phyloP scores from a whole-genome alignment of 2,113 vertebrate genomes.

The Pelodiscus sinensis region DNA sequence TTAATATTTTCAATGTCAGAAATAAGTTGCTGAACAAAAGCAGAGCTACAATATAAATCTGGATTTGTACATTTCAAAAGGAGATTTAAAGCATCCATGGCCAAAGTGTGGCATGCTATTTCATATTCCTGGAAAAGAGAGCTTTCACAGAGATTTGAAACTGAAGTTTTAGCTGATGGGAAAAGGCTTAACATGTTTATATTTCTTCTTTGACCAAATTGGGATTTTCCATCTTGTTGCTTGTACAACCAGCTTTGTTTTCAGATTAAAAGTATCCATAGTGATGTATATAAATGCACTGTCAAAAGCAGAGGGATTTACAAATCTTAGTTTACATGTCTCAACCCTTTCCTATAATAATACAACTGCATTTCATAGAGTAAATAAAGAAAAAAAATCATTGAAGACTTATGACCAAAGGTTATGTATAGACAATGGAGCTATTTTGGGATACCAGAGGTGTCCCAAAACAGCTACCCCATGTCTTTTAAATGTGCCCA shows the following conservation, averaged over 20 bases:
- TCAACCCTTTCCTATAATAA: neutral
- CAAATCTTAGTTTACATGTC: neutral
- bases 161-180: slow-evolving; percentile 51
- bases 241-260: neutral
- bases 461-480: too few relatives aligned
- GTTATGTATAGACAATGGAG: too few relatives aligned
- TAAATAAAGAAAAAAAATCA: neutral
- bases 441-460: too few relatives aligned
- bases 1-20: slow-evolving; percentile 61
- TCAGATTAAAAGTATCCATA: neutral
- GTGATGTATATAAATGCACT: neutral
- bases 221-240: neutral
- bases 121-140: slow-evolving; percentile 54
- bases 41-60: slow-evolving; percentile 49
- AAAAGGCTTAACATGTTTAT: slow-evolving; percentile 33
- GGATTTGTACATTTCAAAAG: neutral
- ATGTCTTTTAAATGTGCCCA: too few relatives aligned
- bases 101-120: slow-evolving; percentile 42
- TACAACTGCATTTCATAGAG: neutral
- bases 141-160: slow-evolving; percentile 19
- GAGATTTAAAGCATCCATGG: slow-evolving; percentile 49
- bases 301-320: neutral
- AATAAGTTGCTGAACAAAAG: slow-evolving; percentile 45
- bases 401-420: neutral
- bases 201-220: slow-evolving; percentile 17